A percentile compares a stretch with the other conserved stretches of the same genome.
Evolutionary conservation across 2,797 vertebrate species (phyloP).

Genomic region (Arrhamphus sclerolepis): DNA sequence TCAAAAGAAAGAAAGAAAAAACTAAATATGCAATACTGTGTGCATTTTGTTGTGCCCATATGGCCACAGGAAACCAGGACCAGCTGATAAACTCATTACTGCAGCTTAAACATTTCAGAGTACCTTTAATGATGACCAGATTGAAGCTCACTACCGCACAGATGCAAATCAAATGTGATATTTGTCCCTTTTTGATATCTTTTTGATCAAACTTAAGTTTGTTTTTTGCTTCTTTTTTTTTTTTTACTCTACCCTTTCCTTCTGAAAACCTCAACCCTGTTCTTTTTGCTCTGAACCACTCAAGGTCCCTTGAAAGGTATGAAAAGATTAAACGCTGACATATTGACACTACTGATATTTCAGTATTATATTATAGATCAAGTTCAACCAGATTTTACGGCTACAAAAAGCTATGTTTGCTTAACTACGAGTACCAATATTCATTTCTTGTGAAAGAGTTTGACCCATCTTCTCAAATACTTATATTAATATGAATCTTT

Average conservation of each 20-base stretch:
- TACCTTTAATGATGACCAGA: not conserved
- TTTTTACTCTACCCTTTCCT: slow-evolving; percentile 30
- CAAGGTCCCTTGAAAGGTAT: slow-evolving; percentile 90
- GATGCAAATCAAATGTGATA: slow-evolving; percentile 40
- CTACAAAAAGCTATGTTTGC: slow-evolving; percentile 1
- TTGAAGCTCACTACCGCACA: slow-evolving; percentile 23
- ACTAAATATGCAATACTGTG: not conserved
- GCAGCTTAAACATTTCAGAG: slow-evolving; percentile 3
- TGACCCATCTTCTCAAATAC: no score
- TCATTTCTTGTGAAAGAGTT: not conserved
- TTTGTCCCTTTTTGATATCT: slow-evolving; percentile 28
- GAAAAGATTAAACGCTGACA: slow-evolving; percentile 68
- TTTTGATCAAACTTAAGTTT: slow-evolving; percentile 31
- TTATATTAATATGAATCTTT: no score
- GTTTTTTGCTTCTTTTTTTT: slow-evolving; percentile 31
- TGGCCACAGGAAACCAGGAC: not conserved
- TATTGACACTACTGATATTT: slow-evolving; percentile 41
- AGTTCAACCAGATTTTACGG: slow-evolving; percentile 2
- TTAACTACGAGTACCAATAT: not conserved
- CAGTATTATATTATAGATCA: slow-evolving; percentile 1
- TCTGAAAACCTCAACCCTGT: slow-evolving; percentile 43
- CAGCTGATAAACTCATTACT: not conserved
- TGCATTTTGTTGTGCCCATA: not conserved
- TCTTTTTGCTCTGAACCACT: slow-evolving; percentile 76
- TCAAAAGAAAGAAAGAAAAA: no score